Conservation (phyloP, 2,797 vertebrate species). For the Sternotherus odoratus region DNA sequence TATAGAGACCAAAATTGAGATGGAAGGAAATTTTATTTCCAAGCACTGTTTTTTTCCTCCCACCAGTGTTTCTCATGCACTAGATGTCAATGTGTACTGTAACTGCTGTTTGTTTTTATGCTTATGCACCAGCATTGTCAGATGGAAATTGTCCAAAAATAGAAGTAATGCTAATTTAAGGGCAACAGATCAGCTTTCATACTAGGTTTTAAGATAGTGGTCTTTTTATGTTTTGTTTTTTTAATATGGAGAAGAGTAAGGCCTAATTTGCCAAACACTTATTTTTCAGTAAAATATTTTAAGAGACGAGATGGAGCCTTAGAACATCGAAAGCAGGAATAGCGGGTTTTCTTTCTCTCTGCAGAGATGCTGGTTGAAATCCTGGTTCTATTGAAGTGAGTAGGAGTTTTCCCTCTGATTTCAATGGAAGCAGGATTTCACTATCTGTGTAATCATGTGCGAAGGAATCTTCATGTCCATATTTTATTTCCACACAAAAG, state of each 20-base stretch:
- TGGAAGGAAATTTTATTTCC: conserved; percentile 5
- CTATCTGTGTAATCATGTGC: background rate
- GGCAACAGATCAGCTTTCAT: background rate
- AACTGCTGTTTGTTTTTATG: conserved; percentile 5
- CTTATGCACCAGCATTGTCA: conserved; percentile 12
- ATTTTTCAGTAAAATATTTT: background rate
- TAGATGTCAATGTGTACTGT: background rate
- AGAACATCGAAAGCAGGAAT: background rate
- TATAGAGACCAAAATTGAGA: background rate
- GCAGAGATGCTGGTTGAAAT: background rate
- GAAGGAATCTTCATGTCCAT: background rate
- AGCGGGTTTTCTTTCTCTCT: background rate
- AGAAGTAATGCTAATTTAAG: background rate
- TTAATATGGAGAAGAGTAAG: background rate
- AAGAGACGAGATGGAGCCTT: background rate
- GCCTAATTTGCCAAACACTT: background rate
- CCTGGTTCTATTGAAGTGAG: background rate
- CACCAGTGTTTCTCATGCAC: background rate
- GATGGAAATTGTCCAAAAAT: background rate
- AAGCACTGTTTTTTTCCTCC: background rate
- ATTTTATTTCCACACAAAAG: background rate
- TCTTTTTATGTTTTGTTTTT: background rate
- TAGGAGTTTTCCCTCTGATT: background rate
- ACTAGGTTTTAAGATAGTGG: background rate
- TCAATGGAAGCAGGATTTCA: background rate